Base-by-base conservation (phyloP, 2,797 vertebrate genomes). In the Champsocephalus esox region DNA sequence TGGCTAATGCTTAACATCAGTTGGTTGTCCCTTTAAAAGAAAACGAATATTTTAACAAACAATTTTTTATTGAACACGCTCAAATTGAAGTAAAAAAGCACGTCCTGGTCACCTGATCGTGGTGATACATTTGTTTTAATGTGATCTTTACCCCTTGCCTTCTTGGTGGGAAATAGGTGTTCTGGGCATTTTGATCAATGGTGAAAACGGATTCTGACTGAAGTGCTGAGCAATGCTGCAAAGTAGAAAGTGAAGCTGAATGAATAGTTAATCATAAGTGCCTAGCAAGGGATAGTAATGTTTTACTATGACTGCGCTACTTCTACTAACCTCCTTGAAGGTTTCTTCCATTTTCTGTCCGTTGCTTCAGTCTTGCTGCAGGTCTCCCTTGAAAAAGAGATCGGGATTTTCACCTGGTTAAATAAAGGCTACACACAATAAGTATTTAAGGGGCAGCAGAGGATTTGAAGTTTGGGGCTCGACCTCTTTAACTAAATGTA, bases 241-340 rank as follows among this genome's bases (percentile, higher is more conserved):
- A 16, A 21, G 41, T 46, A 74, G 34, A 76, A 61, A 82, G 73
- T 57, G 64, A 75, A 74, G 61, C 67, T 70, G 50, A 78, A 14
- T 17, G 9, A 77, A 66, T 64, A 41, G 66, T 83, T 81, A 61
- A 69, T 83, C 75, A 62, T 72, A 93, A 93, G 92, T 94, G 93
- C 93, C 92, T 94, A 64, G 60, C 50, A 28, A 80, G 70, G 62
- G 79, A 75, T 73, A 78, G 76, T 80, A 69, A 79, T 0, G 8
- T 73, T 73, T 71, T 83, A 83, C 68, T 78, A 66, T 52, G 66
- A 84, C 78, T 70, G 61, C 88, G 59, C 67, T 86, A 67, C 71
- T 79, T 70, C 79, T 77, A 60, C 59, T 66, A 63, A 87, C 72
- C 72, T 67, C 61, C 83, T 49, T 75, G 54, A 70, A 75, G 77